Evolutionary conservation across 2,797 vertebrate genomes (phyloP).

Genomic region (Acanthiza pusilla): DNA sequence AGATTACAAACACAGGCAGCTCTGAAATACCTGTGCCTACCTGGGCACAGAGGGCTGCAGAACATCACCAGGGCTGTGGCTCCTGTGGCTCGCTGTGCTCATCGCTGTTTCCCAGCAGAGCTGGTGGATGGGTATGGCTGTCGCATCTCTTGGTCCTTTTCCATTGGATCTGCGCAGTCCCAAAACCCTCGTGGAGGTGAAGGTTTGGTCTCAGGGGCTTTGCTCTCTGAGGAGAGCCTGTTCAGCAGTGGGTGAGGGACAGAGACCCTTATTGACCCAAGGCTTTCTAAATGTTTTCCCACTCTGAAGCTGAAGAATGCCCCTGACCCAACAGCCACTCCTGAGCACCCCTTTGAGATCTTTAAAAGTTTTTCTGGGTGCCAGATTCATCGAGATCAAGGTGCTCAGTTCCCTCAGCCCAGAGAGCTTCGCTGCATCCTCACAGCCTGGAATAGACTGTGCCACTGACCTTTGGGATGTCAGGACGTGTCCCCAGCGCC

Average conservation of each 20-base stretch:
- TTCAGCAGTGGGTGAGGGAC: not conserved
- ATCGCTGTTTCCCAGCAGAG: not conserved
- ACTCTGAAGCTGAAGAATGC: not conserved
- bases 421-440: not conserved
- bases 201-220: not conserved
- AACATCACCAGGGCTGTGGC: fast-evolving
- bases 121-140: not conserved
- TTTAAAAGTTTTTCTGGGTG: not conserved
- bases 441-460: not conserved
- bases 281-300: not conserved
- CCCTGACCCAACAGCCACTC: not conserved
- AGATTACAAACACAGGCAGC: not conserved
- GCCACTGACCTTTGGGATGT: not conserved
- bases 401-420: not conserved
- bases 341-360: not conserved
- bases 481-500: not conserved
- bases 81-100: fast-evolving
- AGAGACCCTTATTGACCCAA: not conserved
- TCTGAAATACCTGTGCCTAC: not conserved
- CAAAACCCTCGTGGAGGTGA: not conserved
- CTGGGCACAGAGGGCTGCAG: not conserved
- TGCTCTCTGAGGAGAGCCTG: not conserved
- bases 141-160: not conserved
- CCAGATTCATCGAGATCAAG: not conserved
- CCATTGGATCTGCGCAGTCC: not conserved